Percentiles rank a stretch among this genome's conserved stretches.
These are phyloP conservation scores for Pristionchus fissidentatus DNA, from an alignment of 2,888 invertebrate species.

Conservation along the genomic window DNA sequence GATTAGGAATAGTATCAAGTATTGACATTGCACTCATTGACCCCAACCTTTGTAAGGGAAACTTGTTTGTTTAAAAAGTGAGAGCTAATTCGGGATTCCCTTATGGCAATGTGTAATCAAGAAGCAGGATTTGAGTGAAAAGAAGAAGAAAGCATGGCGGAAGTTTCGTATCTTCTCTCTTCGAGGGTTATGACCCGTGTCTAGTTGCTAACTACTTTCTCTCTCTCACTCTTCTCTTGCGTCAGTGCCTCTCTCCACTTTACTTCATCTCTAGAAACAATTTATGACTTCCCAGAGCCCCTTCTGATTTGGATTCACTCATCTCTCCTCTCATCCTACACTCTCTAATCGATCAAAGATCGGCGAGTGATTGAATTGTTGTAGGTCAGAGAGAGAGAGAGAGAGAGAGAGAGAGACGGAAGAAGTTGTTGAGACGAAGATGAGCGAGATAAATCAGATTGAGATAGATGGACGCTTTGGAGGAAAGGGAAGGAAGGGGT, in stretches of 20 bases:
- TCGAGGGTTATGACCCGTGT: slow-evolving; percentile 6
- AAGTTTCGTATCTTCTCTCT: neutral
- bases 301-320: neutral
- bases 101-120: neutral
- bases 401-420: no score
- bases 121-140: neutral
- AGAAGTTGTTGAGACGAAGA: no score
- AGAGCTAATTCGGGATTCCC: no score
- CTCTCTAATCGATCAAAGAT: neutral
- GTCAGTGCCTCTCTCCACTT: neutral
- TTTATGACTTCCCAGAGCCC: slow-evolving; percentile 31
- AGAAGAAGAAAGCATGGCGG: neutral
- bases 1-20: no score
- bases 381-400: slow-evolving; percentile 21
- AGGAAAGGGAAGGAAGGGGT: neutral
- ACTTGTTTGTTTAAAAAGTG: no score
- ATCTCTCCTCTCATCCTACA: neutral
- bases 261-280: neutral
- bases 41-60: no score
- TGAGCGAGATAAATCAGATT: slow-evolving; percentile 12
- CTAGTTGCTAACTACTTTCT: neutral
- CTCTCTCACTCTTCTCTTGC: neutral
- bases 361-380: slow-evolving; percentile 11
- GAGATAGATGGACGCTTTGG: neutral
- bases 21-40: no score